Conservation (phyloP, 2,113 vertebrate genomes). For the Chaetops frenatus region DNA sequence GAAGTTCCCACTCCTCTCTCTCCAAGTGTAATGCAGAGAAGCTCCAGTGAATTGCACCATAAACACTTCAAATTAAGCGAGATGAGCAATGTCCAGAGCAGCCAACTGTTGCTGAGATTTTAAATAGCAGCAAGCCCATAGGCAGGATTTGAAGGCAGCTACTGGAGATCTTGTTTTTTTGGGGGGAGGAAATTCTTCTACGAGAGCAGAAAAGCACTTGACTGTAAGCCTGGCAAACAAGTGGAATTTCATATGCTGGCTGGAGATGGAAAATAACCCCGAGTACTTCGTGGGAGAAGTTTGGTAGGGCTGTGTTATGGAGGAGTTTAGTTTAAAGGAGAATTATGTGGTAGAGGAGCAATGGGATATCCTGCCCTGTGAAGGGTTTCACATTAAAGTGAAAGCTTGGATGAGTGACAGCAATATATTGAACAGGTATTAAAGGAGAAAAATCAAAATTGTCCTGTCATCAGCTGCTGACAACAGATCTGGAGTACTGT, state of each 20-base stretch:
- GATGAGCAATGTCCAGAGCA: constrained; percentile 7
- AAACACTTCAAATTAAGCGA: constrained; percentile 2
- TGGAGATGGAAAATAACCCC: not conserved
- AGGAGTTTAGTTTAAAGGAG: not conserved
- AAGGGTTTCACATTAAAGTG: not conserved
- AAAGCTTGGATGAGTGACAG: not conserved
- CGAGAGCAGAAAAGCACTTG: not conserved
- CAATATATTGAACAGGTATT: not conserved
- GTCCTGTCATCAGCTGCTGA: not conserved
- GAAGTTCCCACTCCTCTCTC: not conserved
- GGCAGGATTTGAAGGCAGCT: not conserved
- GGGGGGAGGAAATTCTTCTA: not conserved
- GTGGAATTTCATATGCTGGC: not conserved
- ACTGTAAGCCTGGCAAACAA: not conserved
- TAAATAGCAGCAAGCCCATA: not conserved
- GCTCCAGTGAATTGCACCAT: not conserved
- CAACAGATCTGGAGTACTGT: not conserved
- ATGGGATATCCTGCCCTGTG: not conserved
- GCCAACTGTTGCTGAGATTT: not conserved
- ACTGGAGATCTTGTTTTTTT: not conserved
- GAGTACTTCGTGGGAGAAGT: not conserved
- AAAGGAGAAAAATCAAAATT: not conserved
- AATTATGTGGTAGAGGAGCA: not conserved
- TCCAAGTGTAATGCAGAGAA: not conserved
- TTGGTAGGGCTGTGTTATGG: not conserved